Conservation (phyloP, 2,888 invertebrate species). For the Ethmia dodecea region DNA sequence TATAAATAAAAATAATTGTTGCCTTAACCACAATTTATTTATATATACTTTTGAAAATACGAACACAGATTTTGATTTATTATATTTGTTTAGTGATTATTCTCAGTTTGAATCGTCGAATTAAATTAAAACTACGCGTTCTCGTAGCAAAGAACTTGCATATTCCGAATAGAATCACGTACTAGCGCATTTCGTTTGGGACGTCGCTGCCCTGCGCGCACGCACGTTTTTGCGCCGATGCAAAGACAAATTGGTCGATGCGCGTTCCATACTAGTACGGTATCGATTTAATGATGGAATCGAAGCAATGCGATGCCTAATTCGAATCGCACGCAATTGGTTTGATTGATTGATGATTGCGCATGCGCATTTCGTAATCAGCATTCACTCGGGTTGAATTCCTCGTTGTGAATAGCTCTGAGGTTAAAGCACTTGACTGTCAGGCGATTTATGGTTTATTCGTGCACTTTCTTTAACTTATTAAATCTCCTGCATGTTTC, state of each 20-base stretch:
- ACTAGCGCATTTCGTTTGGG: no score
- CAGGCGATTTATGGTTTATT: not conserved
- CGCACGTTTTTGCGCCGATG: slow-evolving; percentile 1
- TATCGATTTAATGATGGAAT: slow-evolving; percentile 1
- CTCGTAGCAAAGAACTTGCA: no score
- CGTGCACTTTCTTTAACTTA: no score
- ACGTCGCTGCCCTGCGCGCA: not conserved
- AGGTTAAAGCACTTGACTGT: not conserved
- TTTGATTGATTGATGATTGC: not conserved
- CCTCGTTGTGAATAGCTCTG: not conserved
- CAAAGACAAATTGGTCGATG: not conserved
- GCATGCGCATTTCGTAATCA: slow-evolving; percentile 3
- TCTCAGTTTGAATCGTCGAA: no score
- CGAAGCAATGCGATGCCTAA: not conserved
- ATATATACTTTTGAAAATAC: no score
- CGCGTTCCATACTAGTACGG: slow-evolving; percentile 1
- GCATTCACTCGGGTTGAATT: not conserved
- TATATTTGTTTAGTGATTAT: no score
- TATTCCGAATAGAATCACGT: no score
- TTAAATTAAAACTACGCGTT: no score
- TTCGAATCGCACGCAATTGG: not conserved
- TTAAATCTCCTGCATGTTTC: no score
- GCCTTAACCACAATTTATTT: no score
- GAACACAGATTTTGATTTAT: no score
- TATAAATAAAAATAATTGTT: no score